These are phyloP conservation scores for Drosophila prosaltans DNA, from an alignment of 1,140 invertebrate genomes.

Conservation along the genomic window DNA sequence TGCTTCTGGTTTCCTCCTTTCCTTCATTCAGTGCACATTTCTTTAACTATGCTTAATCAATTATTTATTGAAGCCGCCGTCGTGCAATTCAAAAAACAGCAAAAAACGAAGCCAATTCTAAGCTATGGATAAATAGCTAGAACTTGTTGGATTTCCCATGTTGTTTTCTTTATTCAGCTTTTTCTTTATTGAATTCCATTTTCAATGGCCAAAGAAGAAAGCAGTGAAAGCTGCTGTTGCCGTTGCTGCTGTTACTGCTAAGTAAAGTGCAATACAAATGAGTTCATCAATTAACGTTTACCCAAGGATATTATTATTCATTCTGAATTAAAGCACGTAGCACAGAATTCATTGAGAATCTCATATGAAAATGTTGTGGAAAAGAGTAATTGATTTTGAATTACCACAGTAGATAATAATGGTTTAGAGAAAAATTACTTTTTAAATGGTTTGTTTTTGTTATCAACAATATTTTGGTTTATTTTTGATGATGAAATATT, in stretches of 20 bases:
- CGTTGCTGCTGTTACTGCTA: slow-evolving; percentile 29
- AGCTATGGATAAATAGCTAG: slow-evolving; percentile 43
- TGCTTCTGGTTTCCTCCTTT: neutral
- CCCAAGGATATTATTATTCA: slow-evolving; percentile 13
- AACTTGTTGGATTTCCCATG: slow-evolving; percentile 44
- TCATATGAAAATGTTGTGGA: neutral
- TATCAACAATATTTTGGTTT: no score
- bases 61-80: slow-evolving; percentile 70
- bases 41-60: slow-evolving; percentile 68
- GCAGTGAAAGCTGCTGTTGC: slow-evolving; percentile 33
- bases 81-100: neutral
- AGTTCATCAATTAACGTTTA: slow-evolving; percentile 59
- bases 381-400: neutral
- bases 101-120: slow-evolving; percentile 31
- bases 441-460: neutral
- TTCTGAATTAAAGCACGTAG: neutral
- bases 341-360: neutral
- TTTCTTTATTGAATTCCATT: slow-evolving; percentile 9
- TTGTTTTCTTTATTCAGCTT: slow-evolving; percentile 26
- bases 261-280: slow-evolving; percentile 50
- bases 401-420: neutral
- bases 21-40: slow-evolving; percentile 23
- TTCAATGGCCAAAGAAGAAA: slow-evolving; percentile 23
- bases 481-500: no score
- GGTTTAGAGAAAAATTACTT: neutral